A percentile compares a stretch with the other conserved stretches of the same genome.
Evolutionary conservation across 2,888 invertebrate species (phyloP).

Genomic region (Aleiodes testaceus): DNA sequence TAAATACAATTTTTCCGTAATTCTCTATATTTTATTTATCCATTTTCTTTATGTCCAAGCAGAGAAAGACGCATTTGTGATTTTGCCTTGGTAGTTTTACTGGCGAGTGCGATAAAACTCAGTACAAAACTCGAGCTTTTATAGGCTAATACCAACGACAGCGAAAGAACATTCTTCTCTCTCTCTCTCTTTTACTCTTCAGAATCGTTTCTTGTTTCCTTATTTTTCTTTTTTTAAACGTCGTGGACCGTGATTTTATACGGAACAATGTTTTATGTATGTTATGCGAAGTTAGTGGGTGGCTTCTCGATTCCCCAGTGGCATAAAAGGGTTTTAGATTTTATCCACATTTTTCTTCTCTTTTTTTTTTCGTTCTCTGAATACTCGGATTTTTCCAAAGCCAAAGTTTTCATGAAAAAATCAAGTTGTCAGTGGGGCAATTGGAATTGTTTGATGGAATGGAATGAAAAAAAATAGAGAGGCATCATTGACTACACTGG

Average conservation of each 20-base stretch:
- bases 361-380: not conserved
- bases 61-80: slow-evolving; percentile 48
- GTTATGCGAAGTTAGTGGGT: slow-evolving; percentile 53
- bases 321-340: slow-evolving; percentile 62
- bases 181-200: slow-evolving; percentile 16
- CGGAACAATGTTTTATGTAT: slow-evolving; percentile 63
- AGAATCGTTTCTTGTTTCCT: not conserved
- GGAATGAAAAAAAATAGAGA: slow-evolving; percentile 25
- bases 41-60: slow-evolving; percentile 20
- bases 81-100: slow-evolving; percentile 50
- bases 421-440: slow-evolving; percentile 21
- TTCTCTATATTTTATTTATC: not conserved
- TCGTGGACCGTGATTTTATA: slow-evolving; percentile 64
- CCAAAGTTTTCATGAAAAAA: not conserved
- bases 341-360: slow-evolving; percentile 51
- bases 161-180: slow-evolving; percentile 39
- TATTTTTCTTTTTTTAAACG: slow-evolving; percentile 38
- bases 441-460: slow-evolving; percentile 37
- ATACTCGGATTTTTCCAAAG: not conserved
- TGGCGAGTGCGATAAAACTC: slow-evolving; percentile 56
- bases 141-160: slow-evolving; percentile 61
- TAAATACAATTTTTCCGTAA: not conserved
- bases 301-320: slow-evolving; percentile 55
- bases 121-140: slow-evolving; percentile 65
- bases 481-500: slow-evolving; percentile 18